Evolutionary conservation across 2,888 invertebrate species (phyloP), one percentile per base, ranked within the genome.

Genomic region (Eucera pruinosa): DNA sequence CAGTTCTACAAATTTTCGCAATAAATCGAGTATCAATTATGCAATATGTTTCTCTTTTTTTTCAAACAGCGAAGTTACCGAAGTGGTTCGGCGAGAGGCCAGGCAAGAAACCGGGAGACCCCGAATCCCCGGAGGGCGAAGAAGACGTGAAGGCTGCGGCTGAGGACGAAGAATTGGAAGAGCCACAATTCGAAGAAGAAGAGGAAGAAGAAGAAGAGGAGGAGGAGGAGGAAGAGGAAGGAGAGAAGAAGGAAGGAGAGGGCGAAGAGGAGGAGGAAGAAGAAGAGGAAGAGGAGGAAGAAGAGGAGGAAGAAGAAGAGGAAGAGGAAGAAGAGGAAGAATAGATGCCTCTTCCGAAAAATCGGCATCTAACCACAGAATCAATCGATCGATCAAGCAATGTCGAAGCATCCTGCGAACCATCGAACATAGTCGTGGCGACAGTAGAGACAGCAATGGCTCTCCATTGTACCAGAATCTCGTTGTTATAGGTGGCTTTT

Each of bases 71-170:
- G 94, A 96, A 96, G 95, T 94, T 98, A 93, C 97, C 97, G 89
- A 98, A 97, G 93, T 98, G 98, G 98, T 97, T 97, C 95, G 97
- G 98, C 90, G 98, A 98, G 94, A 95, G 97, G 93, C 97, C 97
- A 86, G 97, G 97, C 94, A 97, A 97, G 94, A 98, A 97, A 95
- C 93, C 95, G 93, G 97, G 96, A 85, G 97, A 97, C 85, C 95
- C 95, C 84, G 97, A 97, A 86, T 96, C 97, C 90, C 98, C 98
- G 81, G 98, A 97, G 90, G 98, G 97, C 88, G 97, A 97, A 93
- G 97, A 97, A 91, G 96, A 96, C 92, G 95, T 96, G 91, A 96
- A 96, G 94, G 95, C 94, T 83, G 95, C 95, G 84, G 95, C 94
- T 76, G 96, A 96, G 82, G 95, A 95, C 81, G 95, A 96, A 85